Percentiles rank a stretch among this genome's conserved stretches.
Evolutionary conservation across 53 echinoderm and acorn worm species (phyloP).

Genomic region (Mesocentrotus franciscanus): DNA sequence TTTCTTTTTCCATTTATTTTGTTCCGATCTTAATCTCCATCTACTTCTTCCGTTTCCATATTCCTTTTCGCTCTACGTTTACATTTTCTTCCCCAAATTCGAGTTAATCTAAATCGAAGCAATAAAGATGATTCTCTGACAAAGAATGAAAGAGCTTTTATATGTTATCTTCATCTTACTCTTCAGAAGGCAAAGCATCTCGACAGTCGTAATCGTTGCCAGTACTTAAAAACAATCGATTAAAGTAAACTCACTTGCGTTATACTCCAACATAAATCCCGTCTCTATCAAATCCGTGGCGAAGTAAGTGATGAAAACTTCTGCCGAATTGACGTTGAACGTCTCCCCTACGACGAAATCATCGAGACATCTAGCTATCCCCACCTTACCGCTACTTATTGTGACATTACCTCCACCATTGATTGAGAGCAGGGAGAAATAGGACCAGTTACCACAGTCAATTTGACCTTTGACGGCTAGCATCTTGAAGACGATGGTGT

Average conservation of each 20-base stretch:
- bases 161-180: background rate
- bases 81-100: too few relatives aligned
- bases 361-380: constrained; percentile 14
- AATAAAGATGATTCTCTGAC: too few relatives aligned
- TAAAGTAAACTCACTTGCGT: constrained; percentile 19
- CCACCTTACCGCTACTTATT: background rate
- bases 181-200: background rate
- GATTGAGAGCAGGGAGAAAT: constrained; percentile 43
- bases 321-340: constrained; percentile 25
- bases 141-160: background rate
- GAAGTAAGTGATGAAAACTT: constrained; percentile 32
- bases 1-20: too few relatives aligned
- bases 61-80: too few relatives aligned
- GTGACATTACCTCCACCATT: constrained; percentile 48
- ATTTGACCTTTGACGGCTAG: constrained; percentile 23
- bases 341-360: constrained; percentile 40
- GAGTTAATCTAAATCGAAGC: too few relatives aligned
- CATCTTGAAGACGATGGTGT: constrained; percentile 58
- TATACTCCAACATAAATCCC: constrained; percentile 62
- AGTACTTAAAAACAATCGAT: too few relatives aligned
- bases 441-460: constrained; percentile 45
- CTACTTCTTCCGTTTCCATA: too few relatives aligned
- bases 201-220: too few relatives aligned
- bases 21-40: too few relatives aligned
- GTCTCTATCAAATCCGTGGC: constrained; percentile 15